A percentile compares a stretch with the other conserved stretches of the same genome.
Evolutionary conservation across 2,113 vertebrate species (phyloP).

Genomic region (Cyanoliseus patagonus): DNA sequence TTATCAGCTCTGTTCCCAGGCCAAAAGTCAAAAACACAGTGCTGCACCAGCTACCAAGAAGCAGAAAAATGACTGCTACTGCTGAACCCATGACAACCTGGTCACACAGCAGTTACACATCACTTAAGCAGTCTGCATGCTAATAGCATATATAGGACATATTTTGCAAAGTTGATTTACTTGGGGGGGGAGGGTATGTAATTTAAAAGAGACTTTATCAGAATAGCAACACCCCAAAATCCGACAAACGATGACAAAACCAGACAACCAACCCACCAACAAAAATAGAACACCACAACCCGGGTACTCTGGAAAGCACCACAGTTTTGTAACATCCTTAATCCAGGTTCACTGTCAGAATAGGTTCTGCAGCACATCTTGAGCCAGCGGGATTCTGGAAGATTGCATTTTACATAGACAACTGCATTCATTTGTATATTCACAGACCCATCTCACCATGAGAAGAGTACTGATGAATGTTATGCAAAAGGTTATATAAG

Average conservation of each 20-base stretch:
- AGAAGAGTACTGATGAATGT: not conserved
- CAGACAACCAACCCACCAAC: not conserved
- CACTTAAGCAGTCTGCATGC: not conserved
- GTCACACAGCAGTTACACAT: not conserved
- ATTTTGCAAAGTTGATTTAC: not conserved
- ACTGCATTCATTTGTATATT: not conserved
- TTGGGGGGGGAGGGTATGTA: rapidly evolving
- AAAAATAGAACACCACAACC: not conserved
- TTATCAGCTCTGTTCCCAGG: too few species aligned
- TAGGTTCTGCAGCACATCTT: not conserved
- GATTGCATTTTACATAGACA: not conserved
- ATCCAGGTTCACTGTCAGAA: not conserved
- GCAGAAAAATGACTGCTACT: too few species aligned
- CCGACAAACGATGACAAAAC: not conserved
- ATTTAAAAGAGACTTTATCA: not conserved
- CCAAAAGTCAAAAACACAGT: too few species aligned
- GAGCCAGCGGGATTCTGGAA: not conserved
- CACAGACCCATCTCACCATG: not conserved
- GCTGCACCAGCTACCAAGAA: too few species aligned
- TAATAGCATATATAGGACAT: not conserved
- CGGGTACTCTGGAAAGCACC: not conserved
- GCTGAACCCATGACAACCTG: not conserved
- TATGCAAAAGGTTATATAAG: not conserved
- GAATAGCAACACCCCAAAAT: not conserved
- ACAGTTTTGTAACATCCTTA: not conserved